Evolutionary conservation across 53 echinoderm and acorn worm species (phyloP), one percentile per base, ranked within the genome.

Genomic region (Antedon mediterranea): DNA sequence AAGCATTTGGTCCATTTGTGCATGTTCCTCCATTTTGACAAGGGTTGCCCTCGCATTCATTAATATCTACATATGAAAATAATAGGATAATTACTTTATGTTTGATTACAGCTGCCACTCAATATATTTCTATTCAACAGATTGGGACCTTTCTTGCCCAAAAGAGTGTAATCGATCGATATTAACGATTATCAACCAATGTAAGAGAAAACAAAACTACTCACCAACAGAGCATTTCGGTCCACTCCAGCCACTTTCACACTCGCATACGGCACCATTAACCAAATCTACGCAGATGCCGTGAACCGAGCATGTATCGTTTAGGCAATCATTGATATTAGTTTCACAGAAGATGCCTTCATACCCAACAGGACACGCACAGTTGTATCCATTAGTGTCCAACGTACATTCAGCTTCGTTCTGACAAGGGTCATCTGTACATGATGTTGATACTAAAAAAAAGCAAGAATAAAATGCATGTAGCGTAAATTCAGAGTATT

Each of bases 351-450:
- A 78, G 3, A 34, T 31, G n/a, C 98, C 98, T 8, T 73, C 82
- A 75, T 78, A 92, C 8, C 88, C 92, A 23, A 78, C 71, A 9
- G 81, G 88, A 73, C 98, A 98, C 6, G n/a, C 32, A 71, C 98
- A 98, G 8, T 43, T 71, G 75, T 82, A 89, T 13, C 71, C 81
- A 70, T 84, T 80, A 26, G 83, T 78, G 0, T 78, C 43, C 33
- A 89, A 81, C 11, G 43, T 28, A 77, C 98, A 98, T 3, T 80
- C 76, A n/a, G 83, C 90, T 57, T 88, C 90, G 78, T 90, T 85
- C 0, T 75, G 77, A 73, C 98, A 98, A 0, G 94, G 94, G 76
- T 85, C 89, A 34, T 82, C 84, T 31, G 78, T 77, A 70, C 91
- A 95, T 34, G 85, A 83, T 44, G 84, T 85, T 71, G 85, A 84